Conservation (phyloP, 2,113 vertebrate genomes). For the Pseudolaguvia tuberculata region DNA sequence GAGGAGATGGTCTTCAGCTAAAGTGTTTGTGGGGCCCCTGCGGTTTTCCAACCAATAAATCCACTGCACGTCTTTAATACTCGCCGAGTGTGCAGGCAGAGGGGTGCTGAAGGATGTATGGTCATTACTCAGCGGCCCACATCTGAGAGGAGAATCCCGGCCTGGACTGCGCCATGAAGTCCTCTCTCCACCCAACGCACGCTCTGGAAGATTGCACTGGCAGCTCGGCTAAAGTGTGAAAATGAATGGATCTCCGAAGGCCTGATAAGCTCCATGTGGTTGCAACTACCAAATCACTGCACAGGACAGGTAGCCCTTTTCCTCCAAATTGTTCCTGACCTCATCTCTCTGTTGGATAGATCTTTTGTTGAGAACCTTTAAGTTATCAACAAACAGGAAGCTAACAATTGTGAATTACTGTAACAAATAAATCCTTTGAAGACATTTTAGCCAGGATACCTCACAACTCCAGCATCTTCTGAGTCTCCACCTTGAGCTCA, state of each 20-base stretch:
- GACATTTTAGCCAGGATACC: neutral
- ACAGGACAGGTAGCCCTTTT: conserved; percentile 14
- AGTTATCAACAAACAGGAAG: neutral
- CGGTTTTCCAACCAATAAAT: conserved; percentile 73
- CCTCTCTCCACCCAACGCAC: conserved; percentile 18
- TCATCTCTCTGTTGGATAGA: neutral
- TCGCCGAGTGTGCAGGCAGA: conserved; percentile 64
- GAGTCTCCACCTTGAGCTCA: neutral
- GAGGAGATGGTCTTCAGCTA: conserved; percentile 55
- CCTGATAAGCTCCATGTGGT: conserved; percentile 35
- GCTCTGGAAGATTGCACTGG: conserved; percentile 30
- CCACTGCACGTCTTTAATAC: conserved; percentile 67
- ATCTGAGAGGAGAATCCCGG: conserved; percentile 56
- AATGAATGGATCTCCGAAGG: conserved; percentile 43
- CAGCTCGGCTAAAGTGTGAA: conserved; percentile 55
- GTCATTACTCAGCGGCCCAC: conserved; percentile 67
- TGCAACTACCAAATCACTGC: conserved; percentile 11
- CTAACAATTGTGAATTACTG: neutral
- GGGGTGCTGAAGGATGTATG: conserved; percentile 61
- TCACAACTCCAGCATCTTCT: neutral
- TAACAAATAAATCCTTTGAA: neutral
- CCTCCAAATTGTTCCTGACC: neutral
- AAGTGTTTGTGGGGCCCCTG: conserved; percentile 68
- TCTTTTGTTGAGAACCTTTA: neutral
- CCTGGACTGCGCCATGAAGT: conserved; percentile 32